Base-by-base conservation (phyloP, 2,113 vertebrate species). In the Geococcyx californianus region DNA sequence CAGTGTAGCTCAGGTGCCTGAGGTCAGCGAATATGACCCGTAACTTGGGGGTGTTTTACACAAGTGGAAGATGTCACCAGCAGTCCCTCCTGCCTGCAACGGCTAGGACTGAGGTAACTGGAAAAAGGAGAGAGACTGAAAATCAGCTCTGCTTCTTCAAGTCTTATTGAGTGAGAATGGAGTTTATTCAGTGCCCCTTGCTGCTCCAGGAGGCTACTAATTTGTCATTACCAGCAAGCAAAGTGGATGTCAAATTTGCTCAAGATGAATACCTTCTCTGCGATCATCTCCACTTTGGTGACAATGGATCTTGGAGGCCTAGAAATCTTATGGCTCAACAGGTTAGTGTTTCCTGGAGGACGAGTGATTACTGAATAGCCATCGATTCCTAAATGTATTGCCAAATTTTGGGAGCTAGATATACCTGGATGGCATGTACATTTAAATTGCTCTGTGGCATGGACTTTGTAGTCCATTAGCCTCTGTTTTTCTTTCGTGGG, bases 1-100 rank as follows among this genome's bases (percentile, higher is more conserved):
- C 1, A 4, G 25, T 1, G 0, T 0, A 2, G 67, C 49, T 33
- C 33, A 52, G 36, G 21, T 26, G n/a, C 18, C 13, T 0, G 1
- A 54, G 8, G 7, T 23, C n/a, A 69, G 56, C 29, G 12, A 55
- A 56, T 18, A 33, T 0, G 0, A n/a, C 5, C 0, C 1, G 18
- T 40, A 44, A 51, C 40, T 19, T 40, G 31, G 16, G 31, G 16
- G 38, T 47, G 25, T 54, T 75, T 69, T 45, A 74, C 56, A 29
- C 15, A 49, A 54, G 40, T 14, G 15, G 19, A 31, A 77, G 59
- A 78, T 2, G 1, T 26, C 72, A 69, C 17, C 67, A 69, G 51
- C 0, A 1, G 38, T 29, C 33, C n/a, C 54, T 68, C 64, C 38
- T 54, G 38, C 8, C 31, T 34, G 25, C 1, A 0, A 24, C 1